Base-by-base conservation (phyloP, 1,140 invertebrate species). In the Drosophila willistoni region DNA sequence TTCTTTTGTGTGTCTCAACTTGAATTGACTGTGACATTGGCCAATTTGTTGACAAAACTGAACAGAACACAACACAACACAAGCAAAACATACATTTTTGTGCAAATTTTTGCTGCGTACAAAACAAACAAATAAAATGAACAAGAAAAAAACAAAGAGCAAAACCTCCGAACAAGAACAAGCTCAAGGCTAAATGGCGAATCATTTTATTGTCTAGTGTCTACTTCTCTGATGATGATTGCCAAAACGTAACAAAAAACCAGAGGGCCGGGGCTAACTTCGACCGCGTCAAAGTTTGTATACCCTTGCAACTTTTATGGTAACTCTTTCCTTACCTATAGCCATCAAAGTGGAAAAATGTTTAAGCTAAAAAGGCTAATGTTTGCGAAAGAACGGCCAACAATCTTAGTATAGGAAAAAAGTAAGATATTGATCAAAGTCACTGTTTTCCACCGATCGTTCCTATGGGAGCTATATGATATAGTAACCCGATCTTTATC, bases 1-100 rank as follows among this genome's bases (percentile, higher is more conserved):
- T 64, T 33, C 60, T 73, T 68, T 73, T 73, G 63, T 68, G 7
- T 60, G 65, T 14, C 51, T 41, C 51, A 51, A 64, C 54, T 41
- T 66, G 65, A 73, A 68, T 73, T 68, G 65, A 73, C 71, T 73
- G 71, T 73, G 71, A 68, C 71, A 73, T 73, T 73, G 65, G 71
- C 71, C 65, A 73, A 73, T 73, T 73, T 73, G 71, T 73, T 57
- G 65, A 68, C 65, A 60, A 54, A 63, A 59, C 33, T 17, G 33
- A 36, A 61, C 13, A 13, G 39, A 47, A 56, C 44, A 47, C 17
- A 33, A 42, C 33, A 64, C 13, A 44, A 47, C 25, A 39, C 47
- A 47, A 60, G 12, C 19, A 9, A 51, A 51, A 51, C 13, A 51
- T n/a, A 51, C 44, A 51, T 14, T 14, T 14, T 33, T 67, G 47